Conservation (phyloP, 2,797 vertebrate species). For the Centropyge bicolor region DNA sequence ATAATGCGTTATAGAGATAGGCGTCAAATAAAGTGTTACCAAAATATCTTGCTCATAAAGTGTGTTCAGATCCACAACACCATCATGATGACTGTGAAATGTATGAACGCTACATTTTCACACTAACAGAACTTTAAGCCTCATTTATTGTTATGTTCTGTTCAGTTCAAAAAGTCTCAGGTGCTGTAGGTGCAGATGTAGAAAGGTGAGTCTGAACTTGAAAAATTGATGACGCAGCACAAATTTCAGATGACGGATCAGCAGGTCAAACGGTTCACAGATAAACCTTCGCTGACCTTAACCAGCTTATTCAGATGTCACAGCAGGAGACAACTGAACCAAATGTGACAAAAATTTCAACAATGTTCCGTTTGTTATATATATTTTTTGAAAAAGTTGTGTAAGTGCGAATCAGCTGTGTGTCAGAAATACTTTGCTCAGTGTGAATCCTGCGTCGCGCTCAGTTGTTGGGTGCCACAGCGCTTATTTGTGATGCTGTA, state of each 20-base stretch:
- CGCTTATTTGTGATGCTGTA: slow-evolving; percentile 42
- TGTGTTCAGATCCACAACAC: neutral
- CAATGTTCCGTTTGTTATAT: no score
- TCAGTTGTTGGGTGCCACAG: neutral
- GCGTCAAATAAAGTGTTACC: no score
- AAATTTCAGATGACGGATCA: neutral
- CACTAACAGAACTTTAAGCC: neutral
- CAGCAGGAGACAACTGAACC: no score
- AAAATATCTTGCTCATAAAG: no score
- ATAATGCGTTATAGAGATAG: no score
- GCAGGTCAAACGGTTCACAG: neutral
- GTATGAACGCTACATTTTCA: neutral
- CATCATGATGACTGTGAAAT: neutral
- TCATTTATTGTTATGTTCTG: neutral
- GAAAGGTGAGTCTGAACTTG: neutral
- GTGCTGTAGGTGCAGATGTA: neutral
- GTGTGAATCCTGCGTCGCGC: slow-evolving; percentile 26
- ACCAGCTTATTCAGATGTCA: no score
- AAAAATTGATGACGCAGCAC: neutral
- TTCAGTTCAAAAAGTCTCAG: neutral
- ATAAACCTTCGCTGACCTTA: neutral
- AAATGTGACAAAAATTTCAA: no score
- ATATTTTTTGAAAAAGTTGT: no score
- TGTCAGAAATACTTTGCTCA: slow-evolving; percentile 7
- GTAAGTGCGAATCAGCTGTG: no score